These are phyloP conservation scores for Rhipidura dahli DNA, from an alignment of 2,113 vertebrate genomes.

Conservation along the genomic window DNA sequence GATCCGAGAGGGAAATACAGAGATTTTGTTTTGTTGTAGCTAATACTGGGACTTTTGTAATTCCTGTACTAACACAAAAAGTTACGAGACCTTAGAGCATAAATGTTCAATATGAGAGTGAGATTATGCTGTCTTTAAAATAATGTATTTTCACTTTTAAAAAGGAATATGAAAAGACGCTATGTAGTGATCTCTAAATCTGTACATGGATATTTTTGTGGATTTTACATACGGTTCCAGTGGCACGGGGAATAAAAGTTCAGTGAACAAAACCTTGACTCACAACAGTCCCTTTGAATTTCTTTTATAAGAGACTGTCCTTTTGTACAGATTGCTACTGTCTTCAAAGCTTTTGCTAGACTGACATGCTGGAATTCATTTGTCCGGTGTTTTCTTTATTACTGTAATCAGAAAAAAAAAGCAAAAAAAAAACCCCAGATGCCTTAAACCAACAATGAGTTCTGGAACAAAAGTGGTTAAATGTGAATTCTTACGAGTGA, in stretches of 20 bases:
- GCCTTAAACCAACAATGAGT: neutral
- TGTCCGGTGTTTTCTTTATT: neutral
- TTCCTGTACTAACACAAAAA: neutral
- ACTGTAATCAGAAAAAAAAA: neutral
- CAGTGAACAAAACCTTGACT: neutral
- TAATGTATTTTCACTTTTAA: neutral
- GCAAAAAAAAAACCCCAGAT: neutral
- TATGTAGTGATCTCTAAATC: neutral
- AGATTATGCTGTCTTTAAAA: neutral
- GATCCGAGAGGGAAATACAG: neutral
- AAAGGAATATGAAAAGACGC: neutral
- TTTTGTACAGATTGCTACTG: neutral
- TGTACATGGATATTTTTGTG: neutral
- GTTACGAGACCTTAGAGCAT: neutral
- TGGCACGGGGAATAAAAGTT: neutral
- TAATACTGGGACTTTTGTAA: neutral
- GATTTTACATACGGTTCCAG: neutral
- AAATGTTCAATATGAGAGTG: neutral
- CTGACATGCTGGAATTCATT: neutral
- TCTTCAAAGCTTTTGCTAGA: neutral
- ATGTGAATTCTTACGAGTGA: neutral
- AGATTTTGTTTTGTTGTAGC: neutral
- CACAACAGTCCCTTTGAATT: neutral
- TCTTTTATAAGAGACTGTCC: neutral
- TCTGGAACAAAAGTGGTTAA: conserved; percentile 48